Conservation (phyloP, 2,113 vertebrate genomes). For the Passer domesticus region DNA sequence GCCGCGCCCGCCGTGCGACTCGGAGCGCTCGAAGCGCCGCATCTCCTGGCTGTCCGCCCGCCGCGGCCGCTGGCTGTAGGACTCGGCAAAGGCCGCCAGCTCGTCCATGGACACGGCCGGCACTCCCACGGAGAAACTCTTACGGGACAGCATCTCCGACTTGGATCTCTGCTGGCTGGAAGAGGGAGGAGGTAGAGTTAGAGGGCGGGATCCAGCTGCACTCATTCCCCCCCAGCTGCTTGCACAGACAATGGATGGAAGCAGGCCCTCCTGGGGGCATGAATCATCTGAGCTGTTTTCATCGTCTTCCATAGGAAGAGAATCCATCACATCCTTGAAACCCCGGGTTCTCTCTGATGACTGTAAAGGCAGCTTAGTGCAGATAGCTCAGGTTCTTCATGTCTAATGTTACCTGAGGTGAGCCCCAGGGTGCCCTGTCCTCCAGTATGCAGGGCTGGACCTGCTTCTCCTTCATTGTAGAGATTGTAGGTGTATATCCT, state of each 20-base stretch:
- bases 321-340: not conserved
- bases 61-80: slow-evolving; percentile 79
- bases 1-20: slow-evolving; percentile 40
- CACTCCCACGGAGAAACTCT: slow-evolving; percentile 82
- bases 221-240: not conserved
- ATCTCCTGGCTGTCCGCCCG: slow-evolving; percentile 76
- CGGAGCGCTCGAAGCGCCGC: slow-evolving; percentile 72
- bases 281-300: not conserved
- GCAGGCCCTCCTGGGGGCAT: not conserved
- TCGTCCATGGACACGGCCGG: slow-evolving; percentile 92
- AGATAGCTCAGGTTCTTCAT: not conserved
- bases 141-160: slow-evolving; percentile 90
- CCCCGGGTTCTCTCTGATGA: not conserved
- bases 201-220: not conserved
- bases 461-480: not conserved
- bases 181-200: not conserved
- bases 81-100: slow-evolving; percentile 89
- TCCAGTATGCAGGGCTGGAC: not conserved
- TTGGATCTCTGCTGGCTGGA: slow-evolving; percentile 85
- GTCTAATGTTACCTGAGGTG: not conserved
- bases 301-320: not conserved
- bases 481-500: not conserved
- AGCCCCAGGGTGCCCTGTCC: not conserved
- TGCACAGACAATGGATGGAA: not conserved
- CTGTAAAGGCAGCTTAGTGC: not conserved